Evolutionary conservation across 1,140 invertebrate species (phyloP), one percentile per base, ranked within the genome.

Genomic region (Bombyx mandarina): DNA sequence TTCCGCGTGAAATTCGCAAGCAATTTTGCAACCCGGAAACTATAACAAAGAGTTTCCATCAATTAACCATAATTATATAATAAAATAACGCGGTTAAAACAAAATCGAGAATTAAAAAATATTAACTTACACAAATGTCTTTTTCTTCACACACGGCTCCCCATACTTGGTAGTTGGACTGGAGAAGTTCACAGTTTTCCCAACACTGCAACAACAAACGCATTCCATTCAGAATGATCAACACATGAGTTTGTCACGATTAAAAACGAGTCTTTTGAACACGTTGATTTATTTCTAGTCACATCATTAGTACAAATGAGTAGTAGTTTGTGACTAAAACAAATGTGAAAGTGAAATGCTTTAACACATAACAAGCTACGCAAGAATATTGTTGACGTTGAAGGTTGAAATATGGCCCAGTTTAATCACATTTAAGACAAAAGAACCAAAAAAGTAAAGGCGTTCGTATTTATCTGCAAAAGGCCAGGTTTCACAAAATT

Each of bases 111-210:
- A 3, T 35, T 35, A 35, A 4, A 52, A 35, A 1, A 42, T 9
- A 52, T 52, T 42, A 80, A 93, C 92, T 93, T 90, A 93, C 92
- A 80, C 92, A 92, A 79, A 92, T 91, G 69, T 91, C 90, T 71
- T 90, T 89, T 69, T 93, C 89, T 67, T 92, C 90, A 79, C 92
- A 93, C 81, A 92, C 91, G 63, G 90, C 90, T 57, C 92, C 92
- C 89, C 91, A 92, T 26, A 92, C 89, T 86, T 92, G 90, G 86
- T 91, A 94, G 80, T 93, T 93, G 56, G 92, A 92, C 82, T 94
- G 92, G 61, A 94, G 89, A 52, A 91, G 82, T 77, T 94, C 92
- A 89, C 93, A 95, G 75, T 92, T 92, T 79, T 93, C 91, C 93
- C 93, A 94, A 79, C 93, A 94, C 93, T 95, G 91, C 58, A 93